phyloP scores from a whole-genome alignment of 2,797 vertebrate genomes.

The Malurus leucopterus region DNA sequence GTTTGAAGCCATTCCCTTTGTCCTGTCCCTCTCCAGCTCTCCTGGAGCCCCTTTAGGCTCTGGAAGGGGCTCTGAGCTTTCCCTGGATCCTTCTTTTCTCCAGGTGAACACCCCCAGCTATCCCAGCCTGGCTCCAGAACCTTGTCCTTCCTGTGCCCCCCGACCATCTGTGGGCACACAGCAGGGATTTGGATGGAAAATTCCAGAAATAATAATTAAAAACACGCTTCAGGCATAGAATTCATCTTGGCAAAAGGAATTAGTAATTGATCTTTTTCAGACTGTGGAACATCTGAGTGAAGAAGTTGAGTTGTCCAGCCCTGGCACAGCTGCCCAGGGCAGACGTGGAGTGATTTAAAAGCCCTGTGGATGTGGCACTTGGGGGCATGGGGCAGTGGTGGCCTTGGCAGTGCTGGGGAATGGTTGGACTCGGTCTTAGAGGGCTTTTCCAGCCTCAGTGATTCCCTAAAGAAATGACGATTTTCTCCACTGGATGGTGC shows the following conservation, averaged over 20 bases:
- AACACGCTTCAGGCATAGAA: background rate
- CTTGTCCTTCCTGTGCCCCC: background rate
- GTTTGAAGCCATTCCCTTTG: background rate
- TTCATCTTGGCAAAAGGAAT: background rate
- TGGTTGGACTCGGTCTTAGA: fast-evolving
- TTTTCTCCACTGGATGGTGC: slow-evolving; percentile 54
- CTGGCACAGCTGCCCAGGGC: background rate
- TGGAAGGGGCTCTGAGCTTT: background rate
- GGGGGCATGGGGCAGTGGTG: fast-evolving
- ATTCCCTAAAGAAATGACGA: background rate
- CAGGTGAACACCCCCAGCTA: background rate
- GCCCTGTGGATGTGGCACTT: background rate
- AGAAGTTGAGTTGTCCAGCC: background rate
- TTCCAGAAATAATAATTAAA: background rate
- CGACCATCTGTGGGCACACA: background rate
- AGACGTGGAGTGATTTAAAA: fast-evolving
- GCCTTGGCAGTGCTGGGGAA: background rate
- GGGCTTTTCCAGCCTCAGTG: background rate
- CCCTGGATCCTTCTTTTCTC: background rate
- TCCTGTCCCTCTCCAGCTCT: background rate
- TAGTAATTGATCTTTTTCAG: background rate
- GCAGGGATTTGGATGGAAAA: background rate
- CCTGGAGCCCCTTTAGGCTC: background rate
- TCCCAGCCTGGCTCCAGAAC: background rate
- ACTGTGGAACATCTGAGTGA: fast-evolving